A percentile compares a stretch with the other conserved stretches of the same genome.
phyloP scores from a whole-genome alignment of 2,888 invertebrate species.

The Chrysodeixis includens region DNA sequence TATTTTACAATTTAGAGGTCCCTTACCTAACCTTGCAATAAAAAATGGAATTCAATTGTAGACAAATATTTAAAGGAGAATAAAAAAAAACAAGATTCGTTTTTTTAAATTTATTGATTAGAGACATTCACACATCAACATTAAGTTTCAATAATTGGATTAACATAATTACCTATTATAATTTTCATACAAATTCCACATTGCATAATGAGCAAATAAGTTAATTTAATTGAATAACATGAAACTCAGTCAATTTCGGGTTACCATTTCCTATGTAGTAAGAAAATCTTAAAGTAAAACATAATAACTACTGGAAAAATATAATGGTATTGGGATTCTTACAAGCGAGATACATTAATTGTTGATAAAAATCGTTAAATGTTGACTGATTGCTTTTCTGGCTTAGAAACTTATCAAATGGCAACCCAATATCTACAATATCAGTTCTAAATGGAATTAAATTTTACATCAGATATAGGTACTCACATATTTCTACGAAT shows the following conservation, averaged over 20 bases:
- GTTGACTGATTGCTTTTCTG: slow-evolving; percentile 5
- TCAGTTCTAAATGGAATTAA: slow-evolving; percentile 26
- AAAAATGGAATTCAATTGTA: too few species aligned
- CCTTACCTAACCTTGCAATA: too few species aligned
- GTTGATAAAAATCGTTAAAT: slow-evolving; percentile 14
- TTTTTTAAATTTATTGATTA: slow-evolving; percentile 87
- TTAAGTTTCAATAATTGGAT: slow-evolving; percentile 81
- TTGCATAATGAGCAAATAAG: slow-evolving; percentile 71
- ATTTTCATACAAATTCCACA: slow-evolving; percentile 78
- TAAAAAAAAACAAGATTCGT: slow-evolving; percentile 41
- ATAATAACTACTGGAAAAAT: slow-evolving; percentile 47
- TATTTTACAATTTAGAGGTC: too few species aligned
- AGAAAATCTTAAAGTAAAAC: slow-evolving; percentile 34
- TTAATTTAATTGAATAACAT: slow-evolving; percentile 50
- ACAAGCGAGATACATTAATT: slow-evolving; percentile 20
- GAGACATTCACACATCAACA: slow-evolving; percentile 90
- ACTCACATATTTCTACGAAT: slow-evolving; percentile 28
- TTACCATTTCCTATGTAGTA: slow-evolving; percentile 37
- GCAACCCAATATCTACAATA: slow-evolving; percentile 37
- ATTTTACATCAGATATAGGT: slow-evolving; percentile 25
- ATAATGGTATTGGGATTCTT: slow-evolving; percentile 28
- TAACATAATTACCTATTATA: slow-evolving; percentile 76
- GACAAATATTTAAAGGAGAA: neutral
- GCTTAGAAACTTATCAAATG: slow-evolving; percentile 20
- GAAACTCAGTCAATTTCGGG: slow-evolving; percentile 57